Base-by-base conservation (phyloP, 1,140 invertebrate species). In the Temnothorax longispinosus region DNA sequence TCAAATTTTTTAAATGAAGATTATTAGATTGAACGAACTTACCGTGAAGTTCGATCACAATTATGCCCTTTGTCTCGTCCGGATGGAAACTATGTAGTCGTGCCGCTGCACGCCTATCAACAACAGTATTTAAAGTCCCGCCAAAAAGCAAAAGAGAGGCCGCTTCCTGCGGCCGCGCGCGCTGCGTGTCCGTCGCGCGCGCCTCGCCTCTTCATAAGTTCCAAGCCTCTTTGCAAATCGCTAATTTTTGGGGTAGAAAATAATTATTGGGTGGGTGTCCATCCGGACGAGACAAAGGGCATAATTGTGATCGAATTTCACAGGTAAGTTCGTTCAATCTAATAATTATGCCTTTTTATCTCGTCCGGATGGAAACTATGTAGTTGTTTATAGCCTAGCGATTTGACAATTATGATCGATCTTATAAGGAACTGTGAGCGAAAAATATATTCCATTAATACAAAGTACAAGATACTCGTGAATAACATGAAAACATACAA, bases 311-410 rank as follows among this genome's bases (percentile, higher is more conserved):
- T 56, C 52, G 52, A 56, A 56, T 18, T 56, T 56, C 18, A 56
- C 52, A 27, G 56, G 56, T 58, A 58, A 58, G 56, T 58, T 58
- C 18, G 52, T 56, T 56, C 52, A 56, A 56, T 56, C 18, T n/a
- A 56, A 56, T 8, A 56, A 56, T n/a, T n/a, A n/a, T n/a, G n/a
- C n/a, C n/a, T n/a, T n/a, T n/a, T n/a, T n/a, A n/a, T n/a, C n/a
- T n/a, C n/a, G n/a, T n/a, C n/a, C n/a, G n/a, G 56, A 58, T 58
- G 56, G 56, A 58, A 54, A 58, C 56, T 58, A 58, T 21, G 56
- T 58, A 21, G 56, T 11, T 58, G 56, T 58, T 58, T 1, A 8
- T 10, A 58, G 56, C n/a, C 0, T 54, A 1, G 21, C 21, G 56
- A 58, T 58, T 58, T 58, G 56, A n/a, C 21, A 58, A 0, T 18